Conservation (phyloP, 2,113 vertebrate species). For the Sarotherodon lohbergeri region DNA sequence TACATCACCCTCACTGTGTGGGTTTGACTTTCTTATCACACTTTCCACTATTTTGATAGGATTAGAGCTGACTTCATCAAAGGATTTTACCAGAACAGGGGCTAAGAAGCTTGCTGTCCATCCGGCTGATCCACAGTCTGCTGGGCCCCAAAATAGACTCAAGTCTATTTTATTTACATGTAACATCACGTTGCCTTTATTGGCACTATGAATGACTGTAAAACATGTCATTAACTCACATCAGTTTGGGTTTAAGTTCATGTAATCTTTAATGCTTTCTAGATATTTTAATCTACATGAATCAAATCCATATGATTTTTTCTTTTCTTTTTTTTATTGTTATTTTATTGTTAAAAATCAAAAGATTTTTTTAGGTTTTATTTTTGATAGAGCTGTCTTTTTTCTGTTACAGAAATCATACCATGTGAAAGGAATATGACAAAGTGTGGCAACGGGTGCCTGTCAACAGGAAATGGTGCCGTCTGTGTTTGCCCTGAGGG, state of each 20-base stretch:
- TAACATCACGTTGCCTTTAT: not conserved
- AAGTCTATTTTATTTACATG: not conserved
- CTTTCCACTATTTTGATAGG: constrained; percentile 40
- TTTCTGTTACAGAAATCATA: constrained; percentile 69
- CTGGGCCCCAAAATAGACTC: not conserved
- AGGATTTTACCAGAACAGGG: constrained; percentile 19
- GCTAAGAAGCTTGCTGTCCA: constrained; percentile 49
- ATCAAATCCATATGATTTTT: not conserved
- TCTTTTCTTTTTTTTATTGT: not conserved
- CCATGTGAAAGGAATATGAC: constrained; percentile 71
- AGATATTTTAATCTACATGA: not conserved
- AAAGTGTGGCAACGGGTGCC: constrained; percentile 79
- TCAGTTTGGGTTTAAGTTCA: not conserved
- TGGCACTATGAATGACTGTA: not conserved
- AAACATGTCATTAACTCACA: not conserved
- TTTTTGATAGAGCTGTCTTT: not conserved
- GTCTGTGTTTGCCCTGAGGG: constrained; percentile 85
- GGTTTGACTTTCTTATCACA: constrained; percentile 14
- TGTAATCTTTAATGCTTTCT: not conserved
- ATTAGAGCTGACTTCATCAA: constrained; percentile 39
- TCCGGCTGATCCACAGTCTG: constrained; percentile 3
- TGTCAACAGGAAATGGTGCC: constrained; percentile 73
- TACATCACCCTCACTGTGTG: not conserved
- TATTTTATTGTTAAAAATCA: fast-evolving
- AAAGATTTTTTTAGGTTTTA: not conserved